Evolutionary conservation across 2,113 vertebrate species (phyloP).

Genomic region (Planiliza haematocheilus): DNA sequence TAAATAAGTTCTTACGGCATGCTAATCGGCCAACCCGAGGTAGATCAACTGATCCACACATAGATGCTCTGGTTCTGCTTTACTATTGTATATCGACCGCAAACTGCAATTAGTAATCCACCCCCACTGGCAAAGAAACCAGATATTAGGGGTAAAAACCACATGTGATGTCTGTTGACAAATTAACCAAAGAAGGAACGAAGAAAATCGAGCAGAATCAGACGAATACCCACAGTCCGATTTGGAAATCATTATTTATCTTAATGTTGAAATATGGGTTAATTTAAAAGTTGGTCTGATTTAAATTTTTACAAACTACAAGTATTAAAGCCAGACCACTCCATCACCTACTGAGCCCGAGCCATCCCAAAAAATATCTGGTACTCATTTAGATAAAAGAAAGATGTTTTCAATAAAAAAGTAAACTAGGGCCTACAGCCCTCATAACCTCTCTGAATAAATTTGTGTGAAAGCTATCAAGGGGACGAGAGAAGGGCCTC

Average conservation of each 20-base stretch:
- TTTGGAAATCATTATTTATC: too few relatives aligned
- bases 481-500: slow-evolving; percentile 16
- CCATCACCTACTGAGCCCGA: not conserved
- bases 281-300: too few relatives aligned
- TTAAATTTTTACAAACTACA: not conserved
- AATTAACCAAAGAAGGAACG: not conserved
- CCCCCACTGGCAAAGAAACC: not conserved
- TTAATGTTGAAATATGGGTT: too few relatives aligned
- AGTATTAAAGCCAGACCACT: slow-evolving; percentile 16
- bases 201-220: not conserved
- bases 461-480: slow-evolving; percentile 35
- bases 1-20: too few relatives aligned
- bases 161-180: not conserved
- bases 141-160: not conserved
- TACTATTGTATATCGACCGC: not conserved
- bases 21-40: too few relatives aligned
- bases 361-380: slow-evolving; percentile 21
- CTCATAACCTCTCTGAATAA: slow-evolving; percentile 51
- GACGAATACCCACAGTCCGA: too few relatives aligned
- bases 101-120: not conserved
- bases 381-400: slow-evolving; percentile 39
- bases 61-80: not conserved
- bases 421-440: slow-evolving; percentile 30
- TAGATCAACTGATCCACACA: not conserved
- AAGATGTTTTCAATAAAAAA: slow-evolving; percentile 53